Evolutionary conservation across 2,113 vertebrate genomes (phyloP).

Genomic region (Apodemus sylvaticus): DNA sequence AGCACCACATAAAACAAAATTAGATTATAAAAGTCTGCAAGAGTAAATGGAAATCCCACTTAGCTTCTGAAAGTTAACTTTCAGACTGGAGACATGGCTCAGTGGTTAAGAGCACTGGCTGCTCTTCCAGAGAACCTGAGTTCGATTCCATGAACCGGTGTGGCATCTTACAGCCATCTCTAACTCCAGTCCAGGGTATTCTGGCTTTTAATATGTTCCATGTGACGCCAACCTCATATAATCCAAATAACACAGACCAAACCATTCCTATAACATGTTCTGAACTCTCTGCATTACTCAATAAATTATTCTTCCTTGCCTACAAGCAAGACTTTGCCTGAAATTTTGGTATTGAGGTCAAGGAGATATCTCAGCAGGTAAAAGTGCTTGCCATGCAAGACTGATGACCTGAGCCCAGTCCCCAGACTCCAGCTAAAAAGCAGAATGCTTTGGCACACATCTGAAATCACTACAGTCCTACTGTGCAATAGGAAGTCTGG

Average conservation of each 20-base stretch:
- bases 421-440: neutral
- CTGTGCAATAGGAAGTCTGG: neutral
- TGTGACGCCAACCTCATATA: neutral
- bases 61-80: neutral
- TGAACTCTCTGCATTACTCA: slow-evolving; percentile 2
- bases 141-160: neutral
- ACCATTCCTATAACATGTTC: neutral
- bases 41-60: slow-evolving; percentile 4
- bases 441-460: accelerated
- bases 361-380: neutral
- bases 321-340: neutral
- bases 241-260: slow-evolving; percentile 8
- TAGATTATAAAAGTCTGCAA: neutral
- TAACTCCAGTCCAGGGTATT: neutral
- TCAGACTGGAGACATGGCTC: neutral
- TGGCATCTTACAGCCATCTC: neutral
- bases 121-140: neutral
- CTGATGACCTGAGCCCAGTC: neutral
- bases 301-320: neutral
- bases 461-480: neutral
- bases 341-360: slow-evolving; percentile 3
- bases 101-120: neutral
- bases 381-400: neutral
- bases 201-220: neutral
- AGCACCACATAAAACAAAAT: neutral